phyloP scores from a whole-genome alignment of 2,888 invertebrate species.

The Cremastobaeus sp. region DNA sequence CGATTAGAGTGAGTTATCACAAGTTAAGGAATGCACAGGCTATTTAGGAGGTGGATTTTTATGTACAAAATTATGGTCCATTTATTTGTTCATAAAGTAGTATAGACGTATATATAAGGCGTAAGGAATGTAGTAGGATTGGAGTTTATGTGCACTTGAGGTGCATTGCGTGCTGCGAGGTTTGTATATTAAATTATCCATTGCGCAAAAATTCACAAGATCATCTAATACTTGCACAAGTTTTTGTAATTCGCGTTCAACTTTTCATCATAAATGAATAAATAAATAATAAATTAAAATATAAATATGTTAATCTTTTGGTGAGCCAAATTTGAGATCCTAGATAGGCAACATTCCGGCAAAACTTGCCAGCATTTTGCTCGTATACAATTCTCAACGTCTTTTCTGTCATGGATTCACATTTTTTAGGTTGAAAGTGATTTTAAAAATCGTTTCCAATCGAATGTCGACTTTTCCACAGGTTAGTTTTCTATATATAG shows the following conservation, averaged over 20 bases:
- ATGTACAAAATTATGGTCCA: constrained; percentile 31
- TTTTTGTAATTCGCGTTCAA: background rate
- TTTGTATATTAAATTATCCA: constrained; percentile 39
- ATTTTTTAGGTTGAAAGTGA: too few species aligned
- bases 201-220: constrained; percentile 35
- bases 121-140: constrained; percentile 45
- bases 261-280: background rate
- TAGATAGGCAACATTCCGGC: too few species aligned
- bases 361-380: too few species aligned
- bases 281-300: too few species aligned
- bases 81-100: constrained; percentile 29
- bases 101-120: constrained; percentile 33
- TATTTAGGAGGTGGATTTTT: constrained; percentile 1
- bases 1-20: constrained; percentile 38
- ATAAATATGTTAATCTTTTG: too few species aligned
- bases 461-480: too few species aligned
- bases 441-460: too few species aligned
- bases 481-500: background rate
- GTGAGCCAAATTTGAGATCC: too few species aligned
- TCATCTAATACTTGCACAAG: constrained; percentile 2
- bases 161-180: constrained; percentile 53
- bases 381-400: too few species aligned
- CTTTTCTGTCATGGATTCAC: too few species aligned
- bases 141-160: constrained; percentile 46
- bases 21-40: constrained; percentile 24